Evolutionary conservation across 2,888 invertebrate genomes (phyloP).

Genomic region (Polylopha cassiicola): DNA sequence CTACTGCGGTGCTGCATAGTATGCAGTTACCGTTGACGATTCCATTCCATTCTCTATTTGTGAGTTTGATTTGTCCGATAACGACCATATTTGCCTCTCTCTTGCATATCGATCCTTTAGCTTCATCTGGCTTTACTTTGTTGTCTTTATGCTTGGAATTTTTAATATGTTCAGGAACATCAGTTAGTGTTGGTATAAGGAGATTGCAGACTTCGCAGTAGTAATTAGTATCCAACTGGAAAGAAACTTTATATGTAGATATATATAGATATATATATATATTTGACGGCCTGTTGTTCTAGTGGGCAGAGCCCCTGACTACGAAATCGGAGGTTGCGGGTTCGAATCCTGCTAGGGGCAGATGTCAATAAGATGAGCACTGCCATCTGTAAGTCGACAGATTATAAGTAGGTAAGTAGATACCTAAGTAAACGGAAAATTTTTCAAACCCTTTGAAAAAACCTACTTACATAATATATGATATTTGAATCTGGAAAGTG

Average conservation of each 20-base stretch:
- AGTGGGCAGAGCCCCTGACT: too few relatives aligned
- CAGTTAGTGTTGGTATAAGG: constrained; percentile 25
- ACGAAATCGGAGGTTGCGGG: too few relatives aligned
- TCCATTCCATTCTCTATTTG: constrained; percentile 44
- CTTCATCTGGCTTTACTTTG: constrained; percentile 30
- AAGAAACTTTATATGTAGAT: constrained; percentile 16
- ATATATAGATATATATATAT: neutral
- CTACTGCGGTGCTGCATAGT: constrained; percentile 35
- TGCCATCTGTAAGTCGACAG: too few relatives aligned
- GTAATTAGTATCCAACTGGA: constrained; percentile 40
- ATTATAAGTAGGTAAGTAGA: neutral
- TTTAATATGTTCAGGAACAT: constrained; percentile 35
- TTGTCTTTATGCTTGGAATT: constrained; percentile 34
- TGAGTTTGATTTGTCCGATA: constrained; percentile 34
- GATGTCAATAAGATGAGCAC: too few relatives aligned
- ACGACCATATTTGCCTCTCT: constrained; percentile 30
- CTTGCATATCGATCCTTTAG: constrained; percentile 25
- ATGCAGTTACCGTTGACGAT: constrained; percentile 37
- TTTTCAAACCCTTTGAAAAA: too few relatives aligned
- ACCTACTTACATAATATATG: too few relatives aligned
- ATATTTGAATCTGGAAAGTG: too few relatives aligned
- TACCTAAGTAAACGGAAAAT: neutral
- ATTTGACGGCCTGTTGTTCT: too few relatives aligned
- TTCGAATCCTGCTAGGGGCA: too few relatives aligned
- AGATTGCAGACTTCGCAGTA: constrained; percentile 52